Base-by-base conservation (phyloP, 2,113 vertebrate genomes). In the Zonotrichia leucophrys region DNA sequence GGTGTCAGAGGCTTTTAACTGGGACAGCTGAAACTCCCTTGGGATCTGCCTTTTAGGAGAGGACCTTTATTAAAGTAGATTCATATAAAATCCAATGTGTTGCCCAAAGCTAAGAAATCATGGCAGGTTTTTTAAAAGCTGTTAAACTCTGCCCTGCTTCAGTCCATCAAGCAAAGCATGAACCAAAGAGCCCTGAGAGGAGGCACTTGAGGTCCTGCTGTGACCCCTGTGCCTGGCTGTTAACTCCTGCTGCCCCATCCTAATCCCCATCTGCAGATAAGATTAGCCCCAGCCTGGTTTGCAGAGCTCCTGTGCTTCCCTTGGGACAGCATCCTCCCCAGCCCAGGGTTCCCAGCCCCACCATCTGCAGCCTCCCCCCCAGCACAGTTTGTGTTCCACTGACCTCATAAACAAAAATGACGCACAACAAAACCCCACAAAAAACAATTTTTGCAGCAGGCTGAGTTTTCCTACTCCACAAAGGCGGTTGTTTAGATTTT, bases 121-220 rank as follows among this genome's bases (percentile, higher is more conserved):
- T 2, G 6, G 55, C 30, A 56, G 73, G 12, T 14, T 33, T 56
- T 84, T 78, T 74, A 4, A 20, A 80, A 83, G 90, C 53, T 75
- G 17, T 87, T 96, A 33, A 89, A 96, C 85, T 96, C 83, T 96
- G 69, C 79, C 83, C 88, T 83, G 82, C 82, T 93, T 95, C 94
- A 92, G 81, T 73, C 89, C 89, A 88, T 60, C 94, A 90, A 94
- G 18, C 82, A 74, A 77, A 93, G 70, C 68, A 0, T 55, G 70
- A 91, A 75, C 42, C 35, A 7, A 67, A 10, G 52, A 93, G 69
- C 58, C 42, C 6, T 23, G 63, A 91, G 92, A 53, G 63, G 75
- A 92, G 93, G 64, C 52, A 75, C 82, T 88, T 85, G 56, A 87
- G 82, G 88, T 89, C 94, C 93, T 55, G 66, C 3, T 76, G 9